phyloP scores from a whole-genome alignment of 2,113 vertebrate genomes.

The Sterrhoptilus dennistouni region DNA sequence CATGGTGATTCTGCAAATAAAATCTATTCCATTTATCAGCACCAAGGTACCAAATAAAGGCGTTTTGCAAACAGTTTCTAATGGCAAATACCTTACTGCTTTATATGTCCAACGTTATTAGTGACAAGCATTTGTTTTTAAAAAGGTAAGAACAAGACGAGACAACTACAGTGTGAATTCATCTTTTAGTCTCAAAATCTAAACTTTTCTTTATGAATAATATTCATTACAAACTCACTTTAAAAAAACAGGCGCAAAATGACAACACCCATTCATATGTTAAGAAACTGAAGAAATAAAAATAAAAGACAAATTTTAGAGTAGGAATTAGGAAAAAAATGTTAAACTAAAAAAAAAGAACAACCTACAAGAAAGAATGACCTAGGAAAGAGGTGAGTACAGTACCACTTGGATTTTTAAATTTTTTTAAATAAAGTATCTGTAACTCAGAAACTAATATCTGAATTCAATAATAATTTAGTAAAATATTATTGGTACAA shows the following conservation, averaged over 20 bases:
- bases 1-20: slow-evolving; percentile 22
- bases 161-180: not conserved
- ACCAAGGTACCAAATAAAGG: not conserved
- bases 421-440: not conserved
- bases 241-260: not conserved
- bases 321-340: not conserved
- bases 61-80: not conserved
- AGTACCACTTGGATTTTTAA: not conserved
- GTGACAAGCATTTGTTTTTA: not conserved
- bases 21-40: not conserved
- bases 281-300: not conserved
- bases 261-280: not conserved
- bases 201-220: not conserved
- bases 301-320: not conserved
- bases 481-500: not conserved
- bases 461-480: not conserved
- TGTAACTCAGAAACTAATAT: not conserved
- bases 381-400: not conserved
- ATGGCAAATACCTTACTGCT: not conserved
- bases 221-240: not conserved
- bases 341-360: not conserved
- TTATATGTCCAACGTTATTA: not conserved
- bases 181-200: not conserved
- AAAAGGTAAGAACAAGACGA: not conserved
- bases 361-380: not conserved